Base-by-base conservation (phyloP, 1,140 invertebrate genomes). In the Microplitis demolitor region DNA sequence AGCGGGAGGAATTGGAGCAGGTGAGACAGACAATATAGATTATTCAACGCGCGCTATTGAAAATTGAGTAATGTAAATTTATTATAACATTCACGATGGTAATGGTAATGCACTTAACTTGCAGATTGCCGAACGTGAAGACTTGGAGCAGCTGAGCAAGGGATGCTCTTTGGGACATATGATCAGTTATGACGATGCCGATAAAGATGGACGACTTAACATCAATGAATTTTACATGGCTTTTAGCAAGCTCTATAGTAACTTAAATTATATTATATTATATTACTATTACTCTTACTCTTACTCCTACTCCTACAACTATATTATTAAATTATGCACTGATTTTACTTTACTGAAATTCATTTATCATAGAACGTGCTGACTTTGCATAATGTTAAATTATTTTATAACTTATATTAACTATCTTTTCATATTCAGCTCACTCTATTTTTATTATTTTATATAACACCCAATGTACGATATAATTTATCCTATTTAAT, bases 201-300 rank as follows among this genome's bases (percentile, higher is more conserved):
- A 93, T 77, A 87, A 89, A 73, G 92, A 94, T 79, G 90, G 89
- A 3, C 88, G 88, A 69, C 85, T 95, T 45, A 91, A 90, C 72
- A 90, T 93, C 61, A 92, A 92, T 78, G 93, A 94, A 80, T 94
- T 95, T 82, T 92, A 93, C 82, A 87, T 90, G 71, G 92, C 93
- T 53, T 94, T 94, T 85, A 92, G 92, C 88, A 93, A 93, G 88
- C 88, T 92, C 71, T 92, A 92, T 85, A 92, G 91, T 92, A 87
- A 91, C 89, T 89, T 71, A 67, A 54, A 24, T 54, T 14, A 5
- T 13, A 54, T 54, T 54, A n/a, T 14, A 6, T 24, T 13, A n/a
- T n/a, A n/a, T n/a, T n/a, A n/a, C n/a, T n/a, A n/a, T n/a, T n/a
- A n/a, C n/a, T n/a, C n/a, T n/a, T n/a, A 54, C 16, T 54, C 14